These are phyloP conservation scores for Pogonocichla stellata DNA, from an alignment of 2,113 vertebrate genomes.

Conservation along the genomic window DNA sequence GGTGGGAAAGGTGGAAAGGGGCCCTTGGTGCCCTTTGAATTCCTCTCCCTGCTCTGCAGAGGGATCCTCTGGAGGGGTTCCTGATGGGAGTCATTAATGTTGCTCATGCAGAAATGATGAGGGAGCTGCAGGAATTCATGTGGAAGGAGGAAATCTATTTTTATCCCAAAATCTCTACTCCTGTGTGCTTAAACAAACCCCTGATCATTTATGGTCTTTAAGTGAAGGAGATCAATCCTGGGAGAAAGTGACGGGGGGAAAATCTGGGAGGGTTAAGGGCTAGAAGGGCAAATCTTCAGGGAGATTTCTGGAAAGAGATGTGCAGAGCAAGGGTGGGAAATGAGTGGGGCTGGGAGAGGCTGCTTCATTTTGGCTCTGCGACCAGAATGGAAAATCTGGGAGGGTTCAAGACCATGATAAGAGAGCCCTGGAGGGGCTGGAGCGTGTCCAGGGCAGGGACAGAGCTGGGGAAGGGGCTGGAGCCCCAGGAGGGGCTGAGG, in stretches of 20 bases:
- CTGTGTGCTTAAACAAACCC: neutral
- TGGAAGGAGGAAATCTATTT: constrained; percentile 14
- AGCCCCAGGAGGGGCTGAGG: neutral
- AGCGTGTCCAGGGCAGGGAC: neutral
- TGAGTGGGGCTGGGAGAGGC: neutral
- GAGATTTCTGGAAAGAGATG: neutral
- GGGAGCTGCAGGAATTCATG: neutral
- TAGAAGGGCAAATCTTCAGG: neutral
- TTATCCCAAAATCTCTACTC: neutral
- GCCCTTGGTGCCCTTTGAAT: neutral
- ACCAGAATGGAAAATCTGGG: neutral
- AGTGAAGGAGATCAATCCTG: neutral
- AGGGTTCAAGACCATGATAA: neutral
- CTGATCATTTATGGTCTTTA: neutral
- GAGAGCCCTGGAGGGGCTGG: neutral
- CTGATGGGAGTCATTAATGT: neutral
- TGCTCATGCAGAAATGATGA: neutral
- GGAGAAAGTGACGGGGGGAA: neutral
- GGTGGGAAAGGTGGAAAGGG: neutral
- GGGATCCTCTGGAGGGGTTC: neutral
- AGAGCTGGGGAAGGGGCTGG: neutral
- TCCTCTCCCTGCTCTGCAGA: neutral
- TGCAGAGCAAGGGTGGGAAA: neutral
- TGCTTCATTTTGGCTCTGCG: neutral
- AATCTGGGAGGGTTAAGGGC: neutral